phyloP scores from a whole-genome alignment of 2,888 invertebrate genomes.

The Andricus curvator region DNA sequence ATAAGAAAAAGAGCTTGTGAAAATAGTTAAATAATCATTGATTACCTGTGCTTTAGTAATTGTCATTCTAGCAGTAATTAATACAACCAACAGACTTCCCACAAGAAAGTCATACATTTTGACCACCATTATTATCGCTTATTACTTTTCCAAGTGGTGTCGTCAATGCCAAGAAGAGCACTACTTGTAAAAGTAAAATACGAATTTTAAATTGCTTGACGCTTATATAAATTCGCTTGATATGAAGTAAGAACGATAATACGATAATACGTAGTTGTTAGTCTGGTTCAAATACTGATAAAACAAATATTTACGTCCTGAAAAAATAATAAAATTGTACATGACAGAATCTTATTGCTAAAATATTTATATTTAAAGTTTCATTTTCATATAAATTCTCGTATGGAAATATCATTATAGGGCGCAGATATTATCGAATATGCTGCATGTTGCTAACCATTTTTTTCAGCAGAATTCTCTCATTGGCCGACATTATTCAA shows the following conservation, averaged over 20 bases:
- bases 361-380: too few relatives aligned
- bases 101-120: background rate
- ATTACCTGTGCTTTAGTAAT: background rate
- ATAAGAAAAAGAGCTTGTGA: background rate
- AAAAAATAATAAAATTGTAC: too few relatives aligned
- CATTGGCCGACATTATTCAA: too few relatives aligned
- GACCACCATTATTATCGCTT: background rate
- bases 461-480: too few relatives aligned
- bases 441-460: too few relatives aligned
- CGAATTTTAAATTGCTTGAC: background rate
- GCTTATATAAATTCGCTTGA: background rate
- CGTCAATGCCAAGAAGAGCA: background rate
- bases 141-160: too few relatives aligned
- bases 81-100: background rate
- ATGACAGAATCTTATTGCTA: too few relatives aligned
- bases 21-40: background rate
- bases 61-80: background rate
- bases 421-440: too few relatives aligned
- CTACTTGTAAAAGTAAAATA: background rate
- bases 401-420: too few relatives aligned
- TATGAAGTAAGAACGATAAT: background rate
- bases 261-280: background rate
- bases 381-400: too few relatives aligned
- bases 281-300: background rate
- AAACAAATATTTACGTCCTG: background rate